Base-by-base conservation (phyloP, 2,113 vertebrate genomes). In the Barbus barbus region DNA sequence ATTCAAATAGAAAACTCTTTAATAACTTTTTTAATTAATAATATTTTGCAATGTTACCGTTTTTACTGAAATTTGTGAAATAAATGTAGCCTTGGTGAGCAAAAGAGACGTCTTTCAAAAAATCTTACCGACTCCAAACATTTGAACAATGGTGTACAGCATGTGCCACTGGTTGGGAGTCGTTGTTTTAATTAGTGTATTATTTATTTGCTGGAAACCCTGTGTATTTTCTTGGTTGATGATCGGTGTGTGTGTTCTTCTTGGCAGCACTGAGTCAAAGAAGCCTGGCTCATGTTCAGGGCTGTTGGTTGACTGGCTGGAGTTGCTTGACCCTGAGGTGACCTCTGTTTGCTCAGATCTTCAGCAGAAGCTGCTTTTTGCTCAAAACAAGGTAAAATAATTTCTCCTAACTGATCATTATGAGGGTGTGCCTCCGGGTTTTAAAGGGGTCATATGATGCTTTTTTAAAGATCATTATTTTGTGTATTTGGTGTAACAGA, bases 261-360 rank as follows among this genome's bases (percentile, higher is more conserved):
- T 44, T 5, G 72, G 46, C 87, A 96, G 96, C 84, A 88, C 84
- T 0, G 96, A 98, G 88, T 89, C 94, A 7, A 89, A 92, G 22
- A 94, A 91, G 82, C 93, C 96, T 0, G 95, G 96, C 0, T 95
- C 97, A 13, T 94, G 94, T 44, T 97, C 97, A 0, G 98, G 98
- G 33, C 94, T 99, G 41, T 93, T 99, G 8, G 96, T 98, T 2
- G 97, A 99, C 84, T 98, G 97, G 98, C 92, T 98, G 91, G 98
- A 98, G 89, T 93, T 96, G 89, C 86, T 99, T n/a, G 97, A 99
- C 88, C 98, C 98, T 0, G 98, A 99, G 86, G 96, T 99, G 79
- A 95, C 97, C 22, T 95, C 95, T 41, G 95, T 95, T 83, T 97
- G 96, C 82, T 95, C 97, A 0, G 97, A 98, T 79, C 95, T 97